phyloP scores from a whole-genome alignment of 2,888 invertebrate genomes.

The Andrena haemorrhoa region DNA sequence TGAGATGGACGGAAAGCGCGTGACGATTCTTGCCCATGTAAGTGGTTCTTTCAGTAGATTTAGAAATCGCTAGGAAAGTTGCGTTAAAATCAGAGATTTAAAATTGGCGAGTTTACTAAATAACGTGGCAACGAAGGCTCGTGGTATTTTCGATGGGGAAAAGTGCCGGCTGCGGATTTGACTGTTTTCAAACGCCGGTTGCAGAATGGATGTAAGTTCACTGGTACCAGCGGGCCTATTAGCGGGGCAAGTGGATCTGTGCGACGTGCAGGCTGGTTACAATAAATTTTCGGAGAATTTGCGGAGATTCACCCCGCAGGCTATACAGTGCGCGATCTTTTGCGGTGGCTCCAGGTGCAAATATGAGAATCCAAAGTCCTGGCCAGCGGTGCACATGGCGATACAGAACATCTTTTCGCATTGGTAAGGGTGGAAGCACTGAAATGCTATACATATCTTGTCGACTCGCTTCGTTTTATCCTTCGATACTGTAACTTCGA shows the following conservation, averaged over 20 bases:
- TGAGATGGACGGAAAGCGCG: conserved; percentile 75
- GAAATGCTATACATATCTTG: not conserved
- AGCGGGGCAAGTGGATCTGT: conserved; percentile 72
- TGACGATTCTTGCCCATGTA: conserved; percentile 70
- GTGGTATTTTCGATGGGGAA: too few species aligned
- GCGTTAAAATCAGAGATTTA: too few species aligned
- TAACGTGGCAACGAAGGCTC: too few species aligned
- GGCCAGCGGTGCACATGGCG: conserved; percentile 88
- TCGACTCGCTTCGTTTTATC: too few species aligned
- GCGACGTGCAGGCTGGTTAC: conserved; percentile 81
- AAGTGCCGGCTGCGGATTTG: too few species aligned
- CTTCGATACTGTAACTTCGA: not conserved
- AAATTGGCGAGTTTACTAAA: too few species aligned
- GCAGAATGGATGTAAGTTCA: conserved; percentile 81
- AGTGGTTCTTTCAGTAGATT: conserved; percentile 29
- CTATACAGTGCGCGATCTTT: conserved; percentile 92
- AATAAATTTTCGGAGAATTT: conserved; percentile 86
- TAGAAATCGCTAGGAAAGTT: not conserved
- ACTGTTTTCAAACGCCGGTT: conserved; percentile 18
- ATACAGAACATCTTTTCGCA: conserved; percentile 93
- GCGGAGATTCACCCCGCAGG: conserved; percentile 89
- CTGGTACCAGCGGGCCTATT: conserved; percentile 81
- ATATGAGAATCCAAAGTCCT: conserved; percentile 90
- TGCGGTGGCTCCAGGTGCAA: conserved; percentile 94
- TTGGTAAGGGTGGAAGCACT: conserved; percentile 87